Conservation (phyloP, 1,140 invertebrate genomes). For the Drosophila dunni region DNA sequence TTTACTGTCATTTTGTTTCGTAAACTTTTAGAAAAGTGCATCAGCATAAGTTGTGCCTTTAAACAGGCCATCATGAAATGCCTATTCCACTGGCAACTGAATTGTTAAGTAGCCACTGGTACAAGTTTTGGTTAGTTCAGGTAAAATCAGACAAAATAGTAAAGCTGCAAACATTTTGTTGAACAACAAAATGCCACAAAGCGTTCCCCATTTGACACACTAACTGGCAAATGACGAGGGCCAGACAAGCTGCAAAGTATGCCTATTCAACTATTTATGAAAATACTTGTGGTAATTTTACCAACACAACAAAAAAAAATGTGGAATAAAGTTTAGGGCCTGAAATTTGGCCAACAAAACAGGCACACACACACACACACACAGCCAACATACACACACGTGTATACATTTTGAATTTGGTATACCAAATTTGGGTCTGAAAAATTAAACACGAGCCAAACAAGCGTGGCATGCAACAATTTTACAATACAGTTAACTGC, state of each 20-base stretch:
- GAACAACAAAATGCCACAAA: conserved; percentile 56
- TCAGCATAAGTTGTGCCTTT: background rate
- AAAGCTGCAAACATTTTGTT: conserved; percentile 47
- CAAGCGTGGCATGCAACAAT: conserved; percentile 18
- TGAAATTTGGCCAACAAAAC: conserved; percentile 24
- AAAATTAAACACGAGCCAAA: conserved; percentile 34
- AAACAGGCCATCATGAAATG: conserved; percentile 37
- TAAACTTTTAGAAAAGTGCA: conserved; percentile 16
- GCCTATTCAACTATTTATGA: conserved; percentile 81
- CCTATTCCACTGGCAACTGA: conserved; percentile 54
- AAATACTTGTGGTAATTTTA: conserved; percentile 75
- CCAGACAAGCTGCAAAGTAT: conserved; percentile 45
- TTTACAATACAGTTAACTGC: conserved; percentile 30
- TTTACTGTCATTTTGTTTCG: conserved; percentile 11
- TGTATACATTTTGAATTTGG: background rate
- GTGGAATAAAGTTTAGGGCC: conserved; percentile 24
- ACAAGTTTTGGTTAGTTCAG: conserved; percentile 53
- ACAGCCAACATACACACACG: conserved; percentile 2
- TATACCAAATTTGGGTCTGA: conserved; percentile 19
- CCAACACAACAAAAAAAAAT: conserved; percentile 23
- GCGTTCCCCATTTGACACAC: conserved; percentile 28
- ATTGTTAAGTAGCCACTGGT: conserved; percentile 54
- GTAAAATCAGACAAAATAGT: conserved; percentile 63
- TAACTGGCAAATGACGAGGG: conserved; percentile 20
- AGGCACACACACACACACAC: conserved; percentile 11